Base-by-base conservation (phyloP, 2,113 vertebrate species). In the Salvelinus namaycush region DNA sequence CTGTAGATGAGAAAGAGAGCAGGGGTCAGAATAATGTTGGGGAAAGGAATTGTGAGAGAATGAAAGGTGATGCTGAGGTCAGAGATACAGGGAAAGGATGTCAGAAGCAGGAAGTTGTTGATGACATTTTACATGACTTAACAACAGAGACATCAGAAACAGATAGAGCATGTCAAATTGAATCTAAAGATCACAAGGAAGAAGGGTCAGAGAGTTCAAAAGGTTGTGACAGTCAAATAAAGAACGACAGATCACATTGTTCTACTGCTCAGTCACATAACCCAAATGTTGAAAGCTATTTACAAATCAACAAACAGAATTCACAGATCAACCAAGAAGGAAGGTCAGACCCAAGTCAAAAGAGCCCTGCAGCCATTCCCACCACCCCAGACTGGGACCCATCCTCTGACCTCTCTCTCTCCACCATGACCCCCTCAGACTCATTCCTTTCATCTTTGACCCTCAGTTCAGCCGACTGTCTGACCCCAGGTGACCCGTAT, bases 401-500 rank as follows among this genome's bases (percentile, higher is more conserved):
- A 0, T 88, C 85, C 6, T 81, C 88, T 5, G 89, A 90, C 20
- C 44, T 74, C 16, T 93, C 89, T 1, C 84, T 92, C 3, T 84
- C 88, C 70, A 81, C 80, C 1, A 34, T 89, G 72, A 95, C 95
- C 73, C 93, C 95, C 4, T 92, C 93, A 3, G 95, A 96, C 84
- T 94, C 94, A 0, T 92, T 85, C 12, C 78, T 96, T 51, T 95
- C 94, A 69, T 91, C 92, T 16, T 76, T 93, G 81, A 93, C 92
- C 18, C 94, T 90, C 72, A 92, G 88, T 76, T 95, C 94, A n/a
- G 73, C 87, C 1, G 94, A 93, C 76, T 91, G 92, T 77, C 89
- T 94, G 81, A 94, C 94, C 20, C 92, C 93, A 3, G 91, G 92
- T 77, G 95, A 95, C 84, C 89, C 92, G 5, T 94, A 94, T 75